Base-by-base conservation (phyloP, 2,888 invertebrate genomes). In the Noctua fimbriata region DNA sequence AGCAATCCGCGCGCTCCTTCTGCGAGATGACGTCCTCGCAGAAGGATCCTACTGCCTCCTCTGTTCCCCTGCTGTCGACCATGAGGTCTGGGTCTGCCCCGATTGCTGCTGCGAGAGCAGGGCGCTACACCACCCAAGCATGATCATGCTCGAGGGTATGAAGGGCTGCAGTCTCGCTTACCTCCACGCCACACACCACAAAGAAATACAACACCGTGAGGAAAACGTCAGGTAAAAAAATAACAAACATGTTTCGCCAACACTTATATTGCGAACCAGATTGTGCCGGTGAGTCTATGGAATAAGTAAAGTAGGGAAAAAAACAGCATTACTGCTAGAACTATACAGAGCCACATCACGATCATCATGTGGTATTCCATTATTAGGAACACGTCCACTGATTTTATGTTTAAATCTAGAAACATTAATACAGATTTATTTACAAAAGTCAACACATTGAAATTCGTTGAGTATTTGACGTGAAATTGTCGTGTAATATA, bases 341-440 rank as follows among this genome's bases (percentile, higher is more conserved):
- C 28, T 0, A n/a, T 0, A 10, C 16, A 69, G 4, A 71, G 7
- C 14, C 55, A 75, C 0, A 85, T 1, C 0, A 74, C 32, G 4
- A 72, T 47, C 10, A 55, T 18, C 24, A 66, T 36, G 41, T 78
- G 36, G 6, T 77, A 55, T 3, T 86, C 87, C 87, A 86, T 86
- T 58, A 73, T 14, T 16, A 60, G 6, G 12, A 73, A 86, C 21
- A 81, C 32, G 16, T 76, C 65, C 16, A 85, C 69, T 18, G 81
- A 83, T 28, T 65, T 79, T 1, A 80, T 32, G 41, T 80, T 85
- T 24, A 73, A 60, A 32, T 85, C 85, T 47, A 82, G 36, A 7
- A 80, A 74, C 73, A 81, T 58, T 32, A n/a, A n/a, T n/a, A n/a
- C n/a, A n/a, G 49, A 52, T 83, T 9, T 28, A 3, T 0, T 9